Evolutionary conservation across 2,113 vertebrate genomes (phyloP).

Genomic region (Apus apus): DNA sequence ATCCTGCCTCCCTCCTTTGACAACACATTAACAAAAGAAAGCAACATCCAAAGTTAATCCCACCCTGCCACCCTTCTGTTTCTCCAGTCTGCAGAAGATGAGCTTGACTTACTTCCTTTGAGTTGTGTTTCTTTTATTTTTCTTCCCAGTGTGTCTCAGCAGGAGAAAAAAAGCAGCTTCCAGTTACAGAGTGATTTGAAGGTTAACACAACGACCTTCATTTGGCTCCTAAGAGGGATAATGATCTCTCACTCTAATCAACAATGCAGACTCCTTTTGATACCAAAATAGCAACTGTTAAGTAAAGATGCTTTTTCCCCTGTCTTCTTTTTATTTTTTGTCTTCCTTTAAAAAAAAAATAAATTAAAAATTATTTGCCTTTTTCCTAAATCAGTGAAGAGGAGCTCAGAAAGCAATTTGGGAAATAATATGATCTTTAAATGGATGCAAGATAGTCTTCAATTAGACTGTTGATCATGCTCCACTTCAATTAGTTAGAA

Average conservation of each 20-base stretch:
- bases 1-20: not conserved
- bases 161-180: slow-evolving; percentile 38
- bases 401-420: slow-evolving; percentile 52
- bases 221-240: slow-evolving; percentile 68
- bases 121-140: not conserved
- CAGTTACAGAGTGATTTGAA: slow-evolving; percentile 68
- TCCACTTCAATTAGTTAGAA: slow-evolving; percentile 63
- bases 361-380: not conserved
- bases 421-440: slow-evolving; percentile 58
- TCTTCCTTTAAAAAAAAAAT: no score
- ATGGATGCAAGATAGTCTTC: not conserved
- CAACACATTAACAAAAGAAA: not conserved
- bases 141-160: not conserved
- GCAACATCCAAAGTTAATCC: not conserved
- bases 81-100: not conserved
- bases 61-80: not conserved
- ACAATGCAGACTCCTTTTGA: slow-evolving; percentile 74
- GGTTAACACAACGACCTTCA: slow-evolving; percentile 74
- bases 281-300: slow-evolving; percentile 74
- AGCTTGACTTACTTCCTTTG: not conserved
- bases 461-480: slow-evolving; percentile 52
- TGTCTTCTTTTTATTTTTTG: not conserved
- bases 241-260: slow-evolving; percentile 71
- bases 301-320: slow-evolving; percentile 20
- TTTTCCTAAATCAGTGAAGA: slow-evolving; percentile 55